phyloP scores from a whole-genome alignment of 2,797 vertebrate species.

The Mormyrops attenuatus region DNA sequence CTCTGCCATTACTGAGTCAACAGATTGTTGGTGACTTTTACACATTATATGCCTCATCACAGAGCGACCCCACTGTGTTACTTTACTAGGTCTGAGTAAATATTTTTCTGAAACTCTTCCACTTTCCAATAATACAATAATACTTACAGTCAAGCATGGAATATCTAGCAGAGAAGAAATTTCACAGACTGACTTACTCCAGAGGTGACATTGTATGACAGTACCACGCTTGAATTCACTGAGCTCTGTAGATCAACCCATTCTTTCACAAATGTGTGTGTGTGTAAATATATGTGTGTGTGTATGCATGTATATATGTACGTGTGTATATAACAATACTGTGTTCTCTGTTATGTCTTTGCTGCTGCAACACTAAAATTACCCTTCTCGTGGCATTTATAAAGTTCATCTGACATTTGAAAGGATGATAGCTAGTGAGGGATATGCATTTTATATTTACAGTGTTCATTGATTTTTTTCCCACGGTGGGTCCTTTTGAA shows the following conservation, averaged over 20 bases:
- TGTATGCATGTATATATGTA: too few species aligned
- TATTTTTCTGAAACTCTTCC: neutral
- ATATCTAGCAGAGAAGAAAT: neutral
- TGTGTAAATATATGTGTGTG: too few species aligned
- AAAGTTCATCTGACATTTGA: too few species aligned
- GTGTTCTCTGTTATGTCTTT: too few species aligned
- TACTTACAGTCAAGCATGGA: neutral
- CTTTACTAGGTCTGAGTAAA: neutral
- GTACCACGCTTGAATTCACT: neutral
- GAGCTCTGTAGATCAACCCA: too few species aligned
- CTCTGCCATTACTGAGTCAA: neutral
- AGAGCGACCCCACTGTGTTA: neutral
- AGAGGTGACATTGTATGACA: neutral
- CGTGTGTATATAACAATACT: too few species aligned
- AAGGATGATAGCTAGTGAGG: neutral
- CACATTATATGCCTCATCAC: neutral
- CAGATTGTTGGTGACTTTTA: neutral
- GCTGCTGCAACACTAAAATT: too few species aligned
- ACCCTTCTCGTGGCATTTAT: too few species aligned
- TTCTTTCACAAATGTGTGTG: too few species aligned
- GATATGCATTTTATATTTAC: neutral
- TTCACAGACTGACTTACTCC: too few species aligned
- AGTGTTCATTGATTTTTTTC: neutral
- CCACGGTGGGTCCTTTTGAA: neutral
- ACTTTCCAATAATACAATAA: neutral